Conservation (phyloP, 1,140 invertebrate genomes). For the Tetragnatha versicolor region DNA sequence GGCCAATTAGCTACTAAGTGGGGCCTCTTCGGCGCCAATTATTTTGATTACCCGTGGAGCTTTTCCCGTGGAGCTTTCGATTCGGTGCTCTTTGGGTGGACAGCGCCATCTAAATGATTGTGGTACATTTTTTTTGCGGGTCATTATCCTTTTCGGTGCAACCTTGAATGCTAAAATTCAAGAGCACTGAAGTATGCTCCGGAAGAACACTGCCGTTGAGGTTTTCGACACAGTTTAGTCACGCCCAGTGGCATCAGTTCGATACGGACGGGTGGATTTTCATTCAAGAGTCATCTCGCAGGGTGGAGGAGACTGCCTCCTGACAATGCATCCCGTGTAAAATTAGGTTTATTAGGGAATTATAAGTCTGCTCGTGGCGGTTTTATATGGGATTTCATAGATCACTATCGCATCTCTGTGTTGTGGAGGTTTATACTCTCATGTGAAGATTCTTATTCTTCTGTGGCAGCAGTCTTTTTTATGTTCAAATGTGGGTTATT, state of each 20-base stretch:
- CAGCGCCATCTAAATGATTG: background rate
- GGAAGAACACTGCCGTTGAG: conserved; percentile 14
- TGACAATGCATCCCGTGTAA: background rate
- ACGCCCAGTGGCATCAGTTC: conserved; percentile 39
- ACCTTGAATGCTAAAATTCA: conserved; percentile 26
- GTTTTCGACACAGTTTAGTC: conserved; percentile 52
- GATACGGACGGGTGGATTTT: conserved; percentile 2
- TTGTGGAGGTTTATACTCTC: no score
- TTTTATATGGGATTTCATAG: background rate
- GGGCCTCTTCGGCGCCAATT: background rate
- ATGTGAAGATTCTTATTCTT: no score
- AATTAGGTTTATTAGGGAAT: background rate
- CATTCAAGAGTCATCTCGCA: background rate
- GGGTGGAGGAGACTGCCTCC: background rate
- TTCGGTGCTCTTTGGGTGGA: background rate
- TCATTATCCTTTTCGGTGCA: conserved; percentile 13
- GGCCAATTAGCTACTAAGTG: background rate
- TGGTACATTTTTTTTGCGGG: background rate
- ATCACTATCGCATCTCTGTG: background rate
- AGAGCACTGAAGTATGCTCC: conserved; percentile 33
- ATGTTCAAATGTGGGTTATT: no score
- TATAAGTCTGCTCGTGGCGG: background rate
- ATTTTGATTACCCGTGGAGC: conserved; percentile 20
- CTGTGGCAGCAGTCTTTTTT: no score
- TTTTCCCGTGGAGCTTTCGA: background rate